phyloP scores from a whole-genome alignment of 35 echinoderm and acorn worm genomes.

The Heliocidaris tuberculata region DNA sequence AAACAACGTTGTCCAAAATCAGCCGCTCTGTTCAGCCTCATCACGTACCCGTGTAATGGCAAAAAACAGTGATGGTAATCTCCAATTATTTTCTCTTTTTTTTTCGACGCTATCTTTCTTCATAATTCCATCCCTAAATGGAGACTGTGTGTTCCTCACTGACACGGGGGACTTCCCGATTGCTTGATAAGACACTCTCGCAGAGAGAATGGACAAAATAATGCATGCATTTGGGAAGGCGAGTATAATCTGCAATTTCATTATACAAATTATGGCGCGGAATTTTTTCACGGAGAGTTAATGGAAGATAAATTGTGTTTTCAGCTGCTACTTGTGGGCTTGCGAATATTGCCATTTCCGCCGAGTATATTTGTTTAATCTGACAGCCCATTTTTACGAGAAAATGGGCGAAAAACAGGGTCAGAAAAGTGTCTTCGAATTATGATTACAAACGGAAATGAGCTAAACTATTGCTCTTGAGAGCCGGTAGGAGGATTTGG shows the following conservation, averaged over 20 bases:
- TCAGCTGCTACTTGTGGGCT: background rate
- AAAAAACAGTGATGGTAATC: constrained; percentile 12
- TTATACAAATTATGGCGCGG: constrained; percentile 29
- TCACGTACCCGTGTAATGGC: background rate
- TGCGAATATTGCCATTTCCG: background rate
- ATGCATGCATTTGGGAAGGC: background rate
- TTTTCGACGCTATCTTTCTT: background rate
- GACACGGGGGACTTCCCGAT: background rate
- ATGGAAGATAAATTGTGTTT: constrained; percentile 18
- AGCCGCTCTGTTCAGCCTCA: background rate
- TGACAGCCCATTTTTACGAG: background rate
- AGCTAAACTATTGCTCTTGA: background rate
- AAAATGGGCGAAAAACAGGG: background rate
- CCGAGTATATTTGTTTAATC: background rate
- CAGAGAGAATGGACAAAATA: background rate
- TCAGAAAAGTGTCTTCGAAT: background rate
- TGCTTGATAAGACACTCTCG: background rate
- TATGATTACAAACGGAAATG: background rate
- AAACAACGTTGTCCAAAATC: background rate
- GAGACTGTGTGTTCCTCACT: background rate
- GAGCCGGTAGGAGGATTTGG: background rate
- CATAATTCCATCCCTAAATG: background rate
- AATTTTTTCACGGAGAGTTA: background rate
- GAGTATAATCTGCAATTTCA: constrained; percentile 21
- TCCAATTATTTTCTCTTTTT: background rate